Evolutionary conservation across 2,113 vertebrate genomes (phyloP).

Genomic region (Vanacampus margaritifer): DNA sequence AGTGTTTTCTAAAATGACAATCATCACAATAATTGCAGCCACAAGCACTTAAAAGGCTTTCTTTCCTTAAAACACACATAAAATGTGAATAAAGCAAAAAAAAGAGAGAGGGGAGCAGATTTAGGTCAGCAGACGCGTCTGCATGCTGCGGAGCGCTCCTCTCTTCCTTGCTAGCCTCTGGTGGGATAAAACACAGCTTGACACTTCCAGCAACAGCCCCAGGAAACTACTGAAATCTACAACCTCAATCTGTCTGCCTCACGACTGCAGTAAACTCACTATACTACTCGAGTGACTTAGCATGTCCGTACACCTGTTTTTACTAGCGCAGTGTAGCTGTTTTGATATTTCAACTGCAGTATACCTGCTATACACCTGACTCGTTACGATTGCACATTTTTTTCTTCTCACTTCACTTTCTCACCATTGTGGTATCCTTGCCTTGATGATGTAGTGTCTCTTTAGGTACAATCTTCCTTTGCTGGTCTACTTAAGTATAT

Average conservation of each 20-base stretch:
- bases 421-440: too few relatives aligned
- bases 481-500: too few relatives aligned
- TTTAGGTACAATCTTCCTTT: too few relatives aligned
- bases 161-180: constrained; percentile 37
- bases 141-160: constrained; percentile 37
- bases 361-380: constrained; percentile 1
- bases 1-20: not conserved
- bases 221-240: constrained; percentile 25
- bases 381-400: constrained; percentile 5
- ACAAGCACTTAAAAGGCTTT: not conserved
- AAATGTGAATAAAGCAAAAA: constrained; percentile 59
- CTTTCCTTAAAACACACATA: constrained; percentile 14
- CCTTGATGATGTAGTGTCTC: too few relatives aligned
- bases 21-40: not conserved
- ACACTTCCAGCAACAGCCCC: constrained; percentile 23
- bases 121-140: constrained; percentile 66
- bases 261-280: not conserved
- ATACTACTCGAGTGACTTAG: not conserved
- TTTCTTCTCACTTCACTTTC: too few relatives aligned
- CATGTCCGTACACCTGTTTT: not conserved
- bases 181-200: constrained; percentile 21
- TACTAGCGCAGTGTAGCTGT: not conserved
- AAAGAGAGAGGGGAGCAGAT: constrained; percentile 62
- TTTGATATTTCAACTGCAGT: not conserved
- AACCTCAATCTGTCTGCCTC: constrained; percentile 22